Base-by-base conservation (phyloP, 2,888 invertebrate species). In the Trachelus iudaicus region DNA sequence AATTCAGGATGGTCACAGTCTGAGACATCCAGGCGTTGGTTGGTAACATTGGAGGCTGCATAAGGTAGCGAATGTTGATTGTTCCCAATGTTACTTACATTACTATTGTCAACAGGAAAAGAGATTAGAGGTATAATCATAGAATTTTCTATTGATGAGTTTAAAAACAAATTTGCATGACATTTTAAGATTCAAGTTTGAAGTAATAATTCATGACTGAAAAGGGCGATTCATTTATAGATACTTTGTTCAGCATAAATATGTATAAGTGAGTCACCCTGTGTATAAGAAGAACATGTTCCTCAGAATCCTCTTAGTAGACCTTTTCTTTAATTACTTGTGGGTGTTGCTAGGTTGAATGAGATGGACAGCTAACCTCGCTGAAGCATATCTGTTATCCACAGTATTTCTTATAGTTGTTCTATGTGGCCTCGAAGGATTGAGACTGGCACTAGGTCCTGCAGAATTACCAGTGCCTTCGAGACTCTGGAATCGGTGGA, bases 401-500 rank as follows among this genome's bases (percentile, higher is more conserved):
- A 83, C 84, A 77, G 37, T 84, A 77, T 80, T 81, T 81, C 87
- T 85, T 78, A 83, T 74, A 13, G 79, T 73, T 69, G 85, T 79
- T 82, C 84, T 81, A 69, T 82, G 82, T 75, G 85, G 79, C 80
- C 86, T 86, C 75, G 79, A 85, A 75, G 82, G 81, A 79, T 83
- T 81, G n/a, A 79, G 77, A 82, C 84, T 87, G 37, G 37, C 13
- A 77, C 88, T 89, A 76, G 87, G 86, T 75, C 94, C 92, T 84
- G 94, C 93, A 84, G 93, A 92, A 86, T 93, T 94, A 87, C 93
- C 93, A 80, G 93, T 93, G 88, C 91, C 90, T 83, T 93, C 92
- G 79, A 93, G 92, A 81, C 94, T 93, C 90, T 95, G 94, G 90
- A 95, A 94, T 85, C 95, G 93, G 91, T 95, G 95, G 87, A 95